These are phyloP conservation scores for Lepilemur septentrionalis DNA, from an alignment of 2,797 vertebrate genomes.

Conservation along the genomic window DNA sequence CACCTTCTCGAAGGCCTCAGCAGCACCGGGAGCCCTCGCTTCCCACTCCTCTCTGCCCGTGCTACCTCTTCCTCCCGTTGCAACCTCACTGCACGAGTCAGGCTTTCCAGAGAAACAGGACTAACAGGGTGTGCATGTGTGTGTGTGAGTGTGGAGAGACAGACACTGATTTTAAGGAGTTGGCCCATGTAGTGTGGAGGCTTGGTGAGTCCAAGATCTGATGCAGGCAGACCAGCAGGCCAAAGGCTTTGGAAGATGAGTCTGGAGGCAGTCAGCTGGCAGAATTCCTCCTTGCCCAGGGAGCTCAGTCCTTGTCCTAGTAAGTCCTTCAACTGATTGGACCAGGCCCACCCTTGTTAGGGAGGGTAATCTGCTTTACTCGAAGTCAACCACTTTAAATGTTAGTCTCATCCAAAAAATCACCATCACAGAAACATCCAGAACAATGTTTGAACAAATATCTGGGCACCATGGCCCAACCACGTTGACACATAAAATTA, in stretches of 20 bases:
- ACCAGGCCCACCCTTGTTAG: background rate
- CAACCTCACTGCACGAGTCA: background rate
- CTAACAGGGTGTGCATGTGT: background rate
- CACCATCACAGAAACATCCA: background rate
- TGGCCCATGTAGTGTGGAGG: background rate
- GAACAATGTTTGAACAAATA: background rate
- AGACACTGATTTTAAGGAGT: background rate
- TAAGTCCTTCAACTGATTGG: background rate
- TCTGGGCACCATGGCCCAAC: background rate
- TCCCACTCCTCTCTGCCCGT: fast-evolving
- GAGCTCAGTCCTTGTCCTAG: background rate
- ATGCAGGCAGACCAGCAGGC: background rate
- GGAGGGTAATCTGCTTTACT: background rate
- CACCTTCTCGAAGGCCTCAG: background rate
- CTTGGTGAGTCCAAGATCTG: background rate
- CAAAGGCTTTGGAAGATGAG: background rate
- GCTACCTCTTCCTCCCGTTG: background rate
- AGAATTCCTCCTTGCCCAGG: background rate
- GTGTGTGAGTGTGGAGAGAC: background rate
- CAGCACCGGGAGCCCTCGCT: fast-evolving
- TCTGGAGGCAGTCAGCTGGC: background rate
- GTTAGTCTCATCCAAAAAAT: background rate
- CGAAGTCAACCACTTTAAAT: background rate
- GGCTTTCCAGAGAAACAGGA: background rate
- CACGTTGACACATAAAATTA: background rate